Conservation (phyloP, 1,140 invertebrate genomes). For the Zaprionus ornatus region DNA sequence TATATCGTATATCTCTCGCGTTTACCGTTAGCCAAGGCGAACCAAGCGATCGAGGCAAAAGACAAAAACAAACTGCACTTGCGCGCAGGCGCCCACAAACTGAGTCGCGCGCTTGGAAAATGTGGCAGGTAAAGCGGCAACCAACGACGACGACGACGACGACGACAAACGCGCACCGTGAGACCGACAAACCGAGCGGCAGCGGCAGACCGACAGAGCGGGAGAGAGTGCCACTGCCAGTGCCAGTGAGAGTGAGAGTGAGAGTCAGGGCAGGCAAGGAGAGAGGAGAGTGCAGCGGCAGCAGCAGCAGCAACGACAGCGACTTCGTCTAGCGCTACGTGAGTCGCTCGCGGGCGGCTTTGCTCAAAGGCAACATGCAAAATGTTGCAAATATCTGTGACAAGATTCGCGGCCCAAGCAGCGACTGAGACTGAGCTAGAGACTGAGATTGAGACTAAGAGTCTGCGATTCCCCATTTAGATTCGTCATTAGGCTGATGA, state of each 20-base stretch:
- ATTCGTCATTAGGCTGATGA: not conserved
- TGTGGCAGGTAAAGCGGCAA: constrained; percentile 63
- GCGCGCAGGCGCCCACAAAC: constrained; percentile 78
- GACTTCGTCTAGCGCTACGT: constrained; percentile 45
- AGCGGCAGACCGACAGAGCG: constrained; percentile 8
- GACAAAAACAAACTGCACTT: constrained; percentile 71
- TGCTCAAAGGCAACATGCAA: constrained; percentile 77
- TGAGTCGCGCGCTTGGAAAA: constrained; percentile 62
- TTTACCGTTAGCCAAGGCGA: constrained; percentile 31
- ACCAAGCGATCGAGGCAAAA: constrained; percentile 35
- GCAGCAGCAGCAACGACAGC: not conserved
- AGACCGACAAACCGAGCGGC: constrained; percentile 7
- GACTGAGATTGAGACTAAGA: no score
- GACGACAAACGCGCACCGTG: constrained; percentile 19
- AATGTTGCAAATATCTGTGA: constrained; percentile 76
- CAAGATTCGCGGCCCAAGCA: constrained; percentile 23
- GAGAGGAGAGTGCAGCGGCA: not conserved
- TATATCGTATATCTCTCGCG: constrained; percentile 24
- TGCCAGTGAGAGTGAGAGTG: constrained; percentile 2
- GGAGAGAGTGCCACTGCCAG: constrained; percentile 12
- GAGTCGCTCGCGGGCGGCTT: constrained; percentile 61
- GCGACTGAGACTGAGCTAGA: not conserved
- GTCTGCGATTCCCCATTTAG: not conserved
- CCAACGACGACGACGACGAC: constrained; percentile 12
- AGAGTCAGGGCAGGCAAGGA: not conserved